Base-by-base conservation (phyloP, 2,888 invertebrate genomes). In the Gymnosoma rotundatum region DNA sequence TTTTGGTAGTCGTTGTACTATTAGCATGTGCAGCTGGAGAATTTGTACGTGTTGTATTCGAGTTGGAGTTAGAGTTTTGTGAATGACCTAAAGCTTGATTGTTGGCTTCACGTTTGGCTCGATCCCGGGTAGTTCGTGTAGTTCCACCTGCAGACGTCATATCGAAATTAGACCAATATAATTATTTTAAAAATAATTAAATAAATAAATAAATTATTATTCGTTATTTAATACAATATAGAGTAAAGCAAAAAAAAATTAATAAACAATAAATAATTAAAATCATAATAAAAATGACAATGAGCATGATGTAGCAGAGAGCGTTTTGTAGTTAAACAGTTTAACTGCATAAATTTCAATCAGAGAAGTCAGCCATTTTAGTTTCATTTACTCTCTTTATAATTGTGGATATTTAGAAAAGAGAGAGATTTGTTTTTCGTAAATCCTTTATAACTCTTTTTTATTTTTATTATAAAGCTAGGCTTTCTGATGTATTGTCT, bases 41-140 rank as follows among this genome's bases (percentile, higher is more conserved):
- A 75, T 83, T 87, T 45, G 87, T 87, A 64, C 87, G 87, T 42
- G 74, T 63, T 72, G 74, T 74, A 66, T 78, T 82, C 56, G 83
- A 83, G 69, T 80, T 83, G 50, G 86, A 86, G 56, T 83, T 85
- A 45, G 85, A 83, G 78, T 89, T 89, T 64, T 91, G 88, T 60
- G 86, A 86, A 83, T 90, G 87, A 74, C 86, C 85, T 21, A 83
- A 80, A 69, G 88, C 85, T 69, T 88, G 88, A 85, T 88, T 88
- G 76, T 90, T 92, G 38, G 91, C 91, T 87, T 92, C 92, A 87
- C 92, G 91, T 88, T 92, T 92, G 87, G 92, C 92, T 75, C 92
- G 92, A 89, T 92, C 92, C 21, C 92, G 92, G 32, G 92, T 92
- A 52, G 92, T 92, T 78, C 92, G 91, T 42, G 92, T 91, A 50